Evolutionary conservation across 2,888 invertebrate genomes (phyloP), one percentile per base, ranked within the genome.

Genomic region (Euclidia mi): DNA sequence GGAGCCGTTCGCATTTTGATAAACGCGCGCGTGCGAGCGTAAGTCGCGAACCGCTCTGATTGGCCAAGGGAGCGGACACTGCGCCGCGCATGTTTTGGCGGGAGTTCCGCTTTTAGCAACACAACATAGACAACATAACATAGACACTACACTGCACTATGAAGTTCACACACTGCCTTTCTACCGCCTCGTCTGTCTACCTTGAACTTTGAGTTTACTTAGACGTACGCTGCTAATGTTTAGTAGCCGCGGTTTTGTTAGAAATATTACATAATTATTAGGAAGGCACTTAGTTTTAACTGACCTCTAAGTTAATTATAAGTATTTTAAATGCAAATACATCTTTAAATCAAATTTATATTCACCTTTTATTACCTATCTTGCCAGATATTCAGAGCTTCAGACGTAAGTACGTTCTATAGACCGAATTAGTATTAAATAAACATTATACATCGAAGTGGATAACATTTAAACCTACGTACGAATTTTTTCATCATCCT

Each of bases 31-130:
- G 87, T 82, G 79, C 90, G 80, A 74, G 74, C 84, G 87, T 81
- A 83, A 81, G 80, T 85, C 91, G 87, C 91, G 87, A 87, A 80
- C 87, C 75, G 76, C 79, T 90, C 82, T 92, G 91, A 93, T 93
- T 93, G 91, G 92, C 76, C 79, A 76, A 82, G 84, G 81, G 76
- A 78, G 56, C 65, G 56, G 58, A 63, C 71, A 74, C 62, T 76
- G 73, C 74, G 67, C 60, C 48, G 70, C 70, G 57, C 61, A 71
- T 52, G 71, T 81, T 88, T 91, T 88, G 89, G 90, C 89, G 89
- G 88, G 87, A 90, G 88, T 84, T 84, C 85, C 75, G 71, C 79
- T 74, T 78, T 78, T 79, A 79, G 79, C 74, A 1, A 20, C 12
- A 9, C 4, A 10, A 10, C n/a, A 18, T 17, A 38, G 12, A 64